phyloP scores from a whole-genome alignment of 1,140 invertebrate genomes.

The Cotesia typhae region DNA sequence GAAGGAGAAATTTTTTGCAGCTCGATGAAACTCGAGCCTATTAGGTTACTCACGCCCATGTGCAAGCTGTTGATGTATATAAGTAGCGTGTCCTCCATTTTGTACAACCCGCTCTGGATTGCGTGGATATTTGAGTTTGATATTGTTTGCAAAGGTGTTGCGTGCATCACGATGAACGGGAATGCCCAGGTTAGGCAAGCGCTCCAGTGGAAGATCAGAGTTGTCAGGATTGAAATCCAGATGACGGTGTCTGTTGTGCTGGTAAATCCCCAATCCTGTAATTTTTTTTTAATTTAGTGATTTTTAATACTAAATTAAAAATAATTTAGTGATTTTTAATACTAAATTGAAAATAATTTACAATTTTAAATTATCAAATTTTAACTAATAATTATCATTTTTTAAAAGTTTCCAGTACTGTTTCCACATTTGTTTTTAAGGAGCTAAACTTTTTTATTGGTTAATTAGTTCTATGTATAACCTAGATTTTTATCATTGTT shows the following conservation, averaged over 20 bases:
- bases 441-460: too few relatives aligned
- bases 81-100: conserved; percentile 29
- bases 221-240: conserved; percentile 47
- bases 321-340: background rate
- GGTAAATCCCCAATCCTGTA: conserved; percentile 42
- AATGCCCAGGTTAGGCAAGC: conserved; percentile 49
- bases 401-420: too few relatives aligned
- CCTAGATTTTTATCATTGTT: too few relatives aligned
- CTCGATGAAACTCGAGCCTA: conserved; percentile 47
- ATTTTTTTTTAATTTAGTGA: conserved; percentile 16
- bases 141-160: conserved; percentile 27
- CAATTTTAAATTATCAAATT: background rate
- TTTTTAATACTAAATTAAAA: background rate
- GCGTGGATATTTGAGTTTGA: conserved; percentile 43
- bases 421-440: too few relatives aligned
- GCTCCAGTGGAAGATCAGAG: conserved; percentile 54
- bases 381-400: too few relatives aligned
- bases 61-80: conserved; percentile 50
- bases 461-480: too few relatives aligned
- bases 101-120: conserved; percentile 38
- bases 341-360: background rate
- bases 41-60: conserved; percentile 50
- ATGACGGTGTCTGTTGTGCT: conserved; percentile 40
- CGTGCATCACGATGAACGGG: conserved; percentile 50
- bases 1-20: conserved; percentile 36